Conservation (phyloP, 2,797 vertebrate species). For the Echiichthys vipera region DNA sequence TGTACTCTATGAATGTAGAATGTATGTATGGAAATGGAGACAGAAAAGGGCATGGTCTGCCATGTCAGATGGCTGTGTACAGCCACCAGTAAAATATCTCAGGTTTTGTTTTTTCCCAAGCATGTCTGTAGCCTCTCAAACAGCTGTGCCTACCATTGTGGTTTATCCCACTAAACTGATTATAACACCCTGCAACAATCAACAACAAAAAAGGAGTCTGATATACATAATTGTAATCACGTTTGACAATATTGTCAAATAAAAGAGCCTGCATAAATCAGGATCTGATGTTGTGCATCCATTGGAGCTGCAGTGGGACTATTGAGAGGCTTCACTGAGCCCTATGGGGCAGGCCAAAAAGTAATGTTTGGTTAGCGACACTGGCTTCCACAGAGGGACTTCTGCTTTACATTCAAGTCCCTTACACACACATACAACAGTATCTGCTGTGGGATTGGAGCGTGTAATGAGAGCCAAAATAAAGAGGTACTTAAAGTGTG, state of each 20-base stretch:
- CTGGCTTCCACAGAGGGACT: slow-evolving; percentile 61
- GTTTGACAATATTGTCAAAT: slow-evolving; percentile 77
- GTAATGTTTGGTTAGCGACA: slow-evolving; percentile 73
- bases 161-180: slow-evolving; percentile 79
- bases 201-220: slow-evolving; percentile 67
- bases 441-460: slow-evolving; percentile 76
- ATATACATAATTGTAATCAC: slow-evolving; percentile 83
- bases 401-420: slow-evolving; percentile 67
- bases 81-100: slow-evolving; percentile 64
- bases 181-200: slow-evolving; percentile 76
- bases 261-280: slow-evolving; percentile 68
- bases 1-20: slow-evolving; percentile 3
- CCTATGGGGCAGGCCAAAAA: slow-evolving; percentile 44
- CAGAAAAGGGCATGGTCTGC: neutral
- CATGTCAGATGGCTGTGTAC: slow-evolving; percentile 1
- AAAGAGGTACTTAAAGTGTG: slow-evolving; percentile 82
- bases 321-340: slow-evolving; percentile 26
- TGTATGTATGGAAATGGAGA: neutral
- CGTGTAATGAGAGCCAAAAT: slow-evolving; percentile 82
- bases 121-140: slow-evolving; percentile 75
- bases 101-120: slow-evolving; percentile 52
- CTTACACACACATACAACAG: slow-evolving; percentile 60
- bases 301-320: slow-evolving; percentile 21
- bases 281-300: slow-evolving; percentile 34
- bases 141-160: slow-evolving; percentile 81